Conservation (phyloP, 2,888 invertebrate species). For the Anthrax anthrax region DNA sequence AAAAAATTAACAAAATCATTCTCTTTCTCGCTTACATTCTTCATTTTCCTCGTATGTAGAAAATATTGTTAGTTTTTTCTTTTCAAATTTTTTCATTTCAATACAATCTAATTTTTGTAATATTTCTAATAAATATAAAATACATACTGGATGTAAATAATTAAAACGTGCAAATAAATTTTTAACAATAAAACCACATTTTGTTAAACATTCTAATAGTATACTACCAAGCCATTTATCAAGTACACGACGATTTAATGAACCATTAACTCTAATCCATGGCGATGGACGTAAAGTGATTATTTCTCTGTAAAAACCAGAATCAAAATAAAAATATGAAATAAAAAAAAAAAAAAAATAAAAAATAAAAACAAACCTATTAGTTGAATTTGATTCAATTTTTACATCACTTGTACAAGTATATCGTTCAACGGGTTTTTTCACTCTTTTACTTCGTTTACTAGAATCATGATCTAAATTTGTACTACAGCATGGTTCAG, state of each 20-base stretch:
- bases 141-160: slow-evolving; percentile 46
- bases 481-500: too few species aligned
- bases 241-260: slow-evolving; percentile 49
- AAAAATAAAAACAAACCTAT: not conserved
- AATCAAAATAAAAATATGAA: too few species aligned
- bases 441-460: too few species aligned
- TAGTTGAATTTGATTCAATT: not conserved
- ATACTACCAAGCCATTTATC: slow-evolving; percentile 54
- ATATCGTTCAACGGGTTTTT: not conserved
- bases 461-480: not conserved
- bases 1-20: slow-evolving; percentile 7
- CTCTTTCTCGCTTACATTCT: slow-evolving; percentile 21
- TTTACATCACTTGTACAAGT: not conserved
- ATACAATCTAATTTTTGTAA: slow-evolving; percentile 42
- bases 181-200: slow-evolving; percentile 42
- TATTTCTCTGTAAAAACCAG: slow-evolving; percentile 1
- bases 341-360: too few species aligned
- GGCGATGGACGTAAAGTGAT: slow-evolving; percentile 37
- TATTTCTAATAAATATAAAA: slow-evolving; percentile 36
- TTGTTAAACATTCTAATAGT: slow-evolving; percentile 46
- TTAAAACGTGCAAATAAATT: slow-evolving; percentile 45
- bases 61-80: slow-evolving; percentile 33
- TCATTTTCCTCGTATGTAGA: slow-evolving; percentile 29
- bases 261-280: slow-evolving; percentile 63
- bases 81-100: slow-evolving; percentile 28